Evolutionary conservation across 2,113 vertebrate species (phyloP), one percentile per base, ranked within the genome.

Genomic region (Rhinolophus ferrumequinum): DNA sequence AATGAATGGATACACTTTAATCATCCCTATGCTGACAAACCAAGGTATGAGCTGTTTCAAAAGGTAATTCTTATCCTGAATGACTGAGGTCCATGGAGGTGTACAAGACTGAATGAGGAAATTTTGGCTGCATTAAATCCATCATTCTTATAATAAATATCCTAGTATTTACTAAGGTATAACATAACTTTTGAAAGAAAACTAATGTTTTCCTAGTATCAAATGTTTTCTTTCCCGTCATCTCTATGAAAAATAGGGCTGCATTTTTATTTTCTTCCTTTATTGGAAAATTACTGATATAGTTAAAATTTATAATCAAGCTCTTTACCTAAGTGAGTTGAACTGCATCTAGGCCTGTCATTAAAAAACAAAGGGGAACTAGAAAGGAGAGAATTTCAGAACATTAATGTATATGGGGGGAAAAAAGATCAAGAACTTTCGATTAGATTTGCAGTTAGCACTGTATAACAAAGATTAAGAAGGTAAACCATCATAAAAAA

Each of bases 1-100:
- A 99, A 99, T 0, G 99, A 99, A 96, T 99, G 99, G 99, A 99
- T 98, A 66, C 98, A 98, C n/a, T 99, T 99, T 96, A 99, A 99
- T 92, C 99, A 99, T 90, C 98, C 98, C 93, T 99, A 99, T 90
- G 96, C 98, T 1, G 99, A 99, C 67, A 99, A 99, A 77, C 99
- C 99, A 82, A 99, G 99, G 99, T 99, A 98, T 75, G 93, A 91
- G 73, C 72, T 64, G 66, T 54, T 85, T 86, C 38, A 84, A 84
- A 92, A 95, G 54, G 14, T 79, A 88, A 91, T 77, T 88, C 73
- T 72, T 60, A 47, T 2, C 50, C 6, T 58, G 38, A 85, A 86
- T 54, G n/a, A 64, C 21, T 52, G 35, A 94, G 62, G 70, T 52
- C 21, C 38, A 3, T 50, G 41, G 6, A 56, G 10, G 35, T 73